A percentile compares a stretch with the other conserved stretches of the same genome.
phyloP scores from a whole-genome alignment of 1,140 invertebrate species.

The Drosophila kurseongensis region DNA sequence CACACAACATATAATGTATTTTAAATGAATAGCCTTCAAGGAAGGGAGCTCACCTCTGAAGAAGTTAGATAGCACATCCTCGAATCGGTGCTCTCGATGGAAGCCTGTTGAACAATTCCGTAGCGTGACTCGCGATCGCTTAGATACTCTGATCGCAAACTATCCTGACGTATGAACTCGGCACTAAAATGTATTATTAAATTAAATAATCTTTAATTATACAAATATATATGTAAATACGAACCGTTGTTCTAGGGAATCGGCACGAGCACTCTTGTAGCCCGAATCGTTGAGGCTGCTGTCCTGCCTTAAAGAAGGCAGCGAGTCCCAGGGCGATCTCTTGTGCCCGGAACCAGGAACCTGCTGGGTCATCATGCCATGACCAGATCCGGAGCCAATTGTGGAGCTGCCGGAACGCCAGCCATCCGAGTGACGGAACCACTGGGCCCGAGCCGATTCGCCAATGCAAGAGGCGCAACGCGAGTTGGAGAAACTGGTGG shows the following conservation, averaged over 20 bases:
- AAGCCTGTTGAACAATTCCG: constrained; percentile 95
- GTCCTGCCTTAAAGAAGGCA: constrained; percentile 92
- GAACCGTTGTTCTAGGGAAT: constrained; percentile 93
- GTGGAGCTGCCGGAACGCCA: constrained; percentile 92
- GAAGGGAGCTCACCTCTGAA: constrained; percentile 92
- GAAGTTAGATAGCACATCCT: constrained; percentile 96
- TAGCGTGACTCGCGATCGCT: constrained; percentile 94
- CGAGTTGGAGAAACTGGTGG: constrained; percentile 86
- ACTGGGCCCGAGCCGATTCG: constrained; percentile 92
- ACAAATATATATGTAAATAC: neutral
- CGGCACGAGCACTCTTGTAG: constrained; percentile 93
- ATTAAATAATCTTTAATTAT: neutral
- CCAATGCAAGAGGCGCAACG: constrained; percentile 93
- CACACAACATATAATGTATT: neutral
- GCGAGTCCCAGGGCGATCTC: constrained; percentile 92
- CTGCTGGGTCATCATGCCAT: constrained; percentile 82
- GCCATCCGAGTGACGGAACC: constrained; percentile 94
- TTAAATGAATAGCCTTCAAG: neutral
- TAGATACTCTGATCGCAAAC: constrained; percentile 94
- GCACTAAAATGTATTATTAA: constrained; percentile 86
- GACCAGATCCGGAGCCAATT: constrained; percentile 86
- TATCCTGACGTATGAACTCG: constrained; percentile 95
- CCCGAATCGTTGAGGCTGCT: constrained; percentile 93
- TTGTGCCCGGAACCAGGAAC: constrained; percentile 85
- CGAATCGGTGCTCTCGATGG: constrained; percentile 96